Evolutionary conservation across 2,888 invertebrate species (phyloP).

Genomic region (Perizoma affinitatum): DNA sequence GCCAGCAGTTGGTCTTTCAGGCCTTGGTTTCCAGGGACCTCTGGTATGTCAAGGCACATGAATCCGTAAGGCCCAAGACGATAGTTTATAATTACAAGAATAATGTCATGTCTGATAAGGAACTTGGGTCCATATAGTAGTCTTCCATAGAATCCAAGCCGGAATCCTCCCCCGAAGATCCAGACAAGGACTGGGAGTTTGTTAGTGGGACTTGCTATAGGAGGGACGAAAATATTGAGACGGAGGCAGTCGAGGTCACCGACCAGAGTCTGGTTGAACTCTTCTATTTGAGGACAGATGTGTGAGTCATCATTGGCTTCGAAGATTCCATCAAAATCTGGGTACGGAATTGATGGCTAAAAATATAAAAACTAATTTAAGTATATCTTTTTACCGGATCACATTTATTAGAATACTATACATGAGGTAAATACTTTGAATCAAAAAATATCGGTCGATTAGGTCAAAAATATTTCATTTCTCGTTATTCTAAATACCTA

Average conservation of each 20-base stretch:
- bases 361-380: not conserved
- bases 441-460: too few relatives aligned
- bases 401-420: too few relatives aligned
- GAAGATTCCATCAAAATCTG: conserved; percentile 50
- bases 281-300: conserved; percentile 58
- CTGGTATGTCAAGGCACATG: conserved; percentile 60
- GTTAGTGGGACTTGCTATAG: conserved; percentile 42
- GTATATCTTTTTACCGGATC: too few relatives aligned
- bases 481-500: too few relatives aligned
- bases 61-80: conserved; percentile 63
- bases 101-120: conserved; percentile 55
- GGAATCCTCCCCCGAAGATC: conserved; percentile 57
- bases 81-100: conserved; percentile 60
- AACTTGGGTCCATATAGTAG: conserved; percentile 50
- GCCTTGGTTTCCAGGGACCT: conserved; percentile 64
- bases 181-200: conserved; percentile 56
- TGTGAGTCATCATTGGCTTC: conserved; percentile 59
- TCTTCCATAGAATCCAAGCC: conserved; percentile 46
- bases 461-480: too few relatives aligned
- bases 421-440: too few relatives aligned
- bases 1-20: conserved; percentile 61
- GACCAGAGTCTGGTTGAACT: conserved; percentile 41
- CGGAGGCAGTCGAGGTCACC: conserved; percentile 58
- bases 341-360: conserved; percentile 52
- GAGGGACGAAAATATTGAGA: conserved; percentile 58